Evolutionary conservation across 2,113 vertebrate genomes (phyloP).

Genomic region (Eonycteris spelaea): DNA sequence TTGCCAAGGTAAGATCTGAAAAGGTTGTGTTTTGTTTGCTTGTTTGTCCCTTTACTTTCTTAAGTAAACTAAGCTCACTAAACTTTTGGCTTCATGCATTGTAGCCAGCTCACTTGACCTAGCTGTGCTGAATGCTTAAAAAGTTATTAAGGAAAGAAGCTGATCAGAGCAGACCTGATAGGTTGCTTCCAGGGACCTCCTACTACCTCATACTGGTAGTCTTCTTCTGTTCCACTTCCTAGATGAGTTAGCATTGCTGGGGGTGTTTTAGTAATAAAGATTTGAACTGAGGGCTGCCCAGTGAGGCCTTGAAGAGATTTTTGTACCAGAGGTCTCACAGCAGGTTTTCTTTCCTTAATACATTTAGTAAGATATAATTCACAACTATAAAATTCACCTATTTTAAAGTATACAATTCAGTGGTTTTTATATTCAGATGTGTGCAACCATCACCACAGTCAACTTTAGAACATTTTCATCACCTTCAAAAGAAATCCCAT

Average conservation of each 20-base stretch:
- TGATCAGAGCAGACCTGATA: neutral
- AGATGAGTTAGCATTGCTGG: conserved; percentile 80
- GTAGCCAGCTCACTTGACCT: neutral
- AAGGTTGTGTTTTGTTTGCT: neutral
- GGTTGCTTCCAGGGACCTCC: neutral
- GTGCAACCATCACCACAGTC: neutral
- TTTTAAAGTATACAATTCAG: conserved; percentile 10
- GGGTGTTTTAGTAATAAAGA: neutral
- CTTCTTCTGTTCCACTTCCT: neutral
- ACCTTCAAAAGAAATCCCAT: neutral
- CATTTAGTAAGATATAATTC: neutral
- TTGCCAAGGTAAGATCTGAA: conserved; percentile 92
- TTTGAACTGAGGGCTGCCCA: neutral
- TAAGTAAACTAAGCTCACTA: neutral
- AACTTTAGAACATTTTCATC: conserved; percentile 49
- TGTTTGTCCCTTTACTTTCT: neutral
- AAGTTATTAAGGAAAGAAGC: neutral
- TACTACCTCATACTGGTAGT: neutral
- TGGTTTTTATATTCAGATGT: neutral
- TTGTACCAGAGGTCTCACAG: neutral
- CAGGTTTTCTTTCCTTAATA: neutral
- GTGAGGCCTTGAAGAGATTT: neutral
- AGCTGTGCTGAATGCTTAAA: neutral
- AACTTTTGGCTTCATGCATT: neutral
- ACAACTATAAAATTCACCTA: neutral